These are phyloP conservation scores for Heliconius sara DNA, from an alignment of 2,888 invertebrate genomes.

Conservation along the genomic window DNA sequence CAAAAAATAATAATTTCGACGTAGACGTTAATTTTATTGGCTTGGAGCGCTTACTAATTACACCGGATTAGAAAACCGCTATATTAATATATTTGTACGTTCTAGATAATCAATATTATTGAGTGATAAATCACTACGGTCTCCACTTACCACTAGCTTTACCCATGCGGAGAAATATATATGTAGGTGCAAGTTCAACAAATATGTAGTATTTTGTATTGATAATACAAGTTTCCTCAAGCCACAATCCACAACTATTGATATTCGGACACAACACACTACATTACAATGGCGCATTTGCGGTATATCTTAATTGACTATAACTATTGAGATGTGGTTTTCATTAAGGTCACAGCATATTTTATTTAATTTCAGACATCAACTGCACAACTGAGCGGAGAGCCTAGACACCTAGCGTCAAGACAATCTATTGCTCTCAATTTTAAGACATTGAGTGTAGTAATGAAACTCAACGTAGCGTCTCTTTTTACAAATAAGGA, in stretches of 20 bases:
- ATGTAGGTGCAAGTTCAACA: not conserved
- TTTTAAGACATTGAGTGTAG: too few relatives aligned
- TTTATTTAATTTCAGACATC: too few relatives aligned
- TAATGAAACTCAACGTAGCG: too few relatives aligned
- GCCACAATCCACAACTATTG: not conserved
- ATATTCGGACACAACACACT: not conserved
- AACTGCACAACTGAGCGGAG: too few relatives aligned
- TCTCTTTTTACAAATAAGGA: too few relatives aligned
- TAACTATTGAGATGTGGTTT: not conserved
- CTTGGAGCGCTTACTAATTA: not conserved
- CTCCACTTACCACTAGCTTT: not conserved
- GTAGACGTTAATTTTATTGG: too few relatives aligned
- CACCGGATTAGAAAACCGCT: not conserved
- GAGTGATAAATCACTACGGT: not conserved
- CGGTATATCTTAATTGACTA: not conserved
- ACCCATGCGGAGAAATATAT: not conserved
- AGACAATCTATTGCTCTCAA: too few relatives aligned
- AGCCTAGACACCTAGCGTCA: too few relatives aligned
- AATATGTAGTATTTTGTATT: not conserved
- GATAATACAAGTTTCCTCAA: conserved; percentile 2
- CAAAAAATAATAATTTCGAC: not conserved
- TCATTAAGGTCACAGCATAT: not conserved
- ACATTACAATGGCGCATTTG: not conserved
- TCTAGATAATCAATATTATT: not conserved
- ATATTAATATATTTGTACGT: not conserved